Conservation (phyloP, 1,140 invertebrate species). For the Aphaenogaster ashmeadi region DNA sequence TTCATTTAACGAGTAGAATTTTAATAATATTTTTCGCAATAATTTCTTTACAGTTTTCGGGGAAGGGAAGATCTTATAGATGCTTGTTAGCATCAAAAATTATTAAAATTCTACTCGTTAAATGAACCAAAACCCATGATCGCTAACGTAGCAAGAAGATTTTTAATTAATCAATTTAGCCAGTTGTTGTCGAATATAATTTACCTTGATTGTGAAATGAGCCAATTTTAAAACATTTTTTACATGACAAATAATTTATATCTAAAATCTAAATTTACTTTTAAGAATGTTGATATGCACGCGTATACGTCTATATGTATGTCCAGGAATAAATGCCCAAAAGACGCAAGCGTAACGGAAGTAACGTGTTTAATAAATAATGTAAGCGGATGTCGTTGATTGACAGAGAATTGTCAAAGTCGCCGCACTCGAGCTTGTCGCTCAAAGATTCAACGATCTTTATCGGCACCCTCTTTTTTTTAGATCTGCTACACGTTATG, state of each 20-base stretch:
- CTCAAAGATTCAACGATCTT: conserved; percentile 49
- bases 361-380: conserved; percentile 44
- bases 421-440: conserved; percentile 22
- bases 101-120: too few relatives aligned
- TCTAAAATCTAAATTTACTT: neutral
- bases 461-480: conserved; percentile 44
- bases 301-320: neutral
- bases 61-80: too few relatives aligned
- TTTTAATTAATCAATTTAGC: too few relatives aligned
- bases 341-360: conserved; percentile 17
- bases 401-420: conserved; percentile 58
- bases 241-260: neutral
- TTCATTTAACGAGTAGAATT: too few relatives aligned
- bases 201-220: neutral
- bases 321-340: neutral
- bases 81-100: too few relatives aligned
- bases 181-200: too few relatives aligned
- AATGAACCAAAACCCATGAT: too few relatives aligned
- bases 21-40: too few relatives aligned
- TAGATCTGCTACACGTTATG: conserved; percentile 41
- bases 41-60: too few relatives aligned
- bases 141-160: too few relatives aligned
- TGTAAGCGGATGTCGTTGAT: conserved; percentile 49
- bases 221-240: neutral
- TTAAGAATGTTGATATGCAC: neutral